These are phyloP conservation scores for Lerema accius DNA, from an alignment of 1,140 invertebrate species.

Conservation along the genomic window DNA sequence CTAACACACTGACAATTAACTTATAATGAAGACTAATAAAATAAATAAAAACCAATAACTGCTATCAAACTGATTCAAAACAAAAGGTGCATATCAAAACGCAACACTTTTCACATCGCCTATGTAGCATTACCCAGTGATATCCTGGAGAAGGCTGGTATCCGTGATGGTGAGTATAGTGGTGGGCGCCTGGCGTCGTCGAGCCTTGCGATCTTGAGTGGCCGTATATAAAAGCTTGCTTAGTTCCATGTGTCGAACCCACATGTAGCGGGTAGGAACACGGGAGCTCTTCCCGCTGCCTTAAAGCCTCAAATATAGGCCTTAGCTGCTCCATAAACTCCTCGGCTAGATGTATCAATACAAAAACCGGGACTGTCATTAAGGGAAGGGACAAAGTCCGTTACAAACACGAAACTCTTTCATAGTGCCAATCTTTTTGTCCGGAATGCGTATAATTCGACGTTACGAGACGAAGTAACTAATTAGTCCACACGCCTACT, in stretches of 20 bases:
- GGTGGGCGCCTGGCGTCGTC: conserved; percentile 73
- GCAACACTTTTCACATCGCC: conserved; percentile 66
- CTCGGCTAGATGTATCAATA: conserved; percentile 88
- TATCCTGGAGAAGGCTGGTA: conserved; percentile 78
- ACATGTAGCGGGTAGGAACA: conserved; percentile 94
- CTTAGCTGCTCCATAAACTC: conserved; percentile 96
- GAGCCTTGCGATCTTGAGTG: conserved; percentile 80
- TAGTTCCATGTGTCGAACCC: conserved; percentile 84
- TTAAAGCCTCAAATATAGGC: conserved; percentile 96
- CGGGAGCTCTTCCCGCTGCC: conserved; percentile 93
- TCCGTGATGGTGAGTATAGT: conserved; percentile 78
- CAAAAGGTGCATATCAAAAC: conserved; percentile 61
- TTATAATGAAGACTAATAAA: conserved; percentile 35
- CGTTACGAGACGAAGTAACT: conserved; percentile 53
- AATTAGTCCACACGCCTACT: conserved; percentile 71
- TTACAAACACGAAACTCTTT: conserved; percentile 55
- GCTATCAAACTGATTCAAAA: conserved; percentile 53
- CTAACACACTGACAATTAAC: conserved; percentile 44
- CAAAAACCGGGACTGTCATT: conserved; percentile 75
- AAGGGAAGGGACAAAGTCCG: conserved; percentile 58
- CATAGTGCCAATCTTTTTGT: conserved; percentile 80
- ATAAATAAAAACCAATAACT: conserved; percentile 52
- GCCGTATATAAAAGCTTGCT: conserved; percentile 82
- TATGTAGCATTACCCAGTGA: conserved; percentile 79
- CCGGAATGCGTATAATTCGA: conserved; percentile 57